Base-by-base conservation (phyloP, 2,113 vertebrate genomes). In the Pontoporia blainvillei region DNA sequence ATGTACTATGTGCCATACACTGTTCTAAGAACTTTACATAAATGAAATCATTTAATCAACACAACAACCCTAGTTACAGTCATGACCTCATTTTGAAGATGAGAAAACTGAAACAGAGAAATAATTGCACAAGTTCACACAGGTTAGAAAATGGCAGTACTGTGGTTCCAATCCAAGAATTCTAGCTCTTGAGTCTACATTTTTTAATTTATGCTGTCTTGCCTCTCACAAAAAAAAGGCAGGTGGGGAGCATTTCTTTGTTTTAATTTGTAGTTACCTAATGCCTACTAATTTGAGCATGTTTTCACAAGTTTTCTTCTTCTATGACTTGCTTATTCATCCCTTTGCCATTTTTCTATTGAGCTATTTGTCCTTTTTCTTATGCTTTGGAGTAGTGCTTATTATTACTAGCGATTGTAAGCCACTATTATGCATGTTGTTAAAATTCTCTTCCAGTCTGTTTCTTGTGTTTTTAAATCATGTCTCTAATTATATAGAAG, bases 381-480 rank as follows among this genome's bases (percentile, higher is more conserved):
- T 61, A 31, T 36, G 29, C 81, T 54, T 82, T 86, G 21, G 21
- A 85, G 17, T 61, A 92, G 25, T 17, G 31, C 3, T 75, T 82
- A 54, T 96, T 87, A 73, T 36, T 61, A 23, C 8, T 57, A 83
- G 52, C 8, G 29, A 34, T 86, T 44, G 6, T 54, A 86, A 83
- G 3, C n/a, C 44, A 69, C 39, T 87, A 13, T 61, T 86, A 52
- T 1, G 3, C 62, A 66, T 20, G 5, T 72, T 84, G 61, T 39
- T 91, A 41, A 94, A 85, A 49, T 71, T 76, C 62, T 91, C 54
- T 41, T 29, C 91, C 52, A 83, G 0, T 83, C 23, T 73, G 21
- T 83, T 69, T 81, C 66, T 86, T 78, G 27, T 71, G 34, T 79
- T 95, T 91, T 79, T 84, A 88, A 94, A 82, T 72, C 39, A 59